A percentile compares a stretch with the other conserved stretches of the same genome.
These are phyloP conservation scores for Seira sanloemensis DNA, from an alignment of 2,888 invertebrate species.

Conservation along the genomic window DNA sequence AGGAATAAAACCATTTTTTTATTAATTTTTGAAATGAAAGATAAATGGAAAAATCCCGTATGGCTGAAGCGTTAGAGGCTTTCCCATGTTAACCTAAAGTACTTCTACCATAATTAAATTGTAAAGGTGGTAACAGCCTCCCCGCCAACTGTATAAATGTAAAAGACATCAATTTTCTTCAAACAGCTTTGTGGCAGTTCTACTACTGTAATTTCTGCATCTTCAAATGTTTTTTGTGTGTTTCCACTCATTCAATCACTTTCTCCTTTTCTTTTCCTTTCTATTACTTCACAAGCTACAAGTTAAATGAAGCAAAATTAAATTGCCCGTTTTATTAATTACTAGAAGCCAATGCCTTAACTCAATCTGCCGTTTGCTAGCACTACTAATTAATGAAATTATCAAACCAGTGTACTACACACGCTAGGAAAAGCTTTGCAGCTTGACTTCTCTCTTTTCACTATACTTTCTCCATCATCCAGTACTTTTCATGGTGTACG, in stretches of 20 bases:
- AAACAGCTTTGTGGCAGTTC: neutral
- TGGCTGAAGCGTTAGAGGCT: neutral
- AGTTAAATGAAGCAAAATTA: slow-evolving; percentile 61
- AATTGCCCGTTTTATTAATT: slow-evolving; percentile 64
- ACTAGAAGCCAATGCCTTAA: slow-evolving; percentile 67
- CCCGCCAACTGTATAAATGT: neutral
- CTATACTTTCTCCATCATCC: slow-evolving; percentile 46
- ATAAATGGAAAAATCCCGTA: no score
- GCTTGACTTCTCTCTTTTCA: slow-evolving; percentile 32
- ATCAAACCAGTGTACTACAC: slow-evolving; percentile 65
- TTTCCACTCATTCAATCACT: neutral
- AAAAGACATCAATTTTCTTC: neutral
- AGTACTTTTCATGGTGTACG: neutral
- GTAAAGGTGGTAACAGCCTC: neutral
- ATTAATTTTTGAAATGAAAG: no score
- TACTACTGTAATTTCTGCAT: neutral
- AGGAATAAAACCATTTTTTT: slow-evolving; percentile 56
- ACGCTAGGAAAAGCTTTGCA: slow-evolving; percentile 21
- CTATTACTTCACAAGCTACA: slow-evolving; percentile 24
- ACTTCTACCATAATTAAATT: neutral
- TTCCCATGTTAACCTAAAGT: neutral
- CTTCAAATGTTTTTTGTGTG: neutral
- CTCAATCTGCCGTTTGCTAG: slow-evolving; percentile 69
- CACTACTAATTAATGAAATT: slow-evolving; percentile 68
- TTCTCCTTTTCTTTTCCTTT: slow-evolving; percentile 12